Evolutionary conservation across 1,140 invertebrate species (phyloP), one percentile per base, ranked within the genome.

Genomic region (Protaetia brevitarsis): DNA sequence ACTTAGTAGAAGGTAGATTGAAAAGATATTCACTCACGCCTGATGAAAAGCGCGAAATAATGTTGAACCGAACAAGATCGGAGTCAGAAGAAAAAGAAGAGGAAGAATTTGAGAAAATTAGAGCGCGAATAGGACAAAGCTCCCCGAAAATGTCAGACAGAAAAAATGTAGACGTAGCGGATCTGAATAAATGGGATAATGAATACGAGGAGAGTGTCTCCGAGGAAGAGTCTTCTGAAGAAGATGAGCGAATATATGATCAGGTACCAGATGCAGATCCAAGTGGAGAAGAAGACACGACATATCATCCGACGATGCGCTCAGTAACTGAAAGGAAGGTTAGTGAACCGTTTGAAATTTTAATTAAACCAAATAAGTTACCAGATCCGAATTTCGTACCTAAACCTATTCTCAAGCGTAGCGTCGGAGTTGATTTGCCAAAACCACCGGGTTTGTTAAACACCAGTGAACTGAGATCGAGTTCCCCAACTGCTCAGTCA

Each of bases 321-420:
- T 30, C 30, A 11, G 62, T 30, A 61, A 51, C 28, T 57, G 73
- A 74, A 61, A 75, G 77, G 63, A 71, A 74, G 58, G 11, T 51
- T 19, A 81, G 85, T 37, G 80, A 84, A 68, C 79, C 81, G 1
- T 84, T 84, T 63, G 80, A 80, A 64, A 84, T 86, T 62, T 77
- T 83, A 6, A 80, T 79, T 5, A 84, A 85, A 67, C 81, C 82
- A 7, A 76, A 84, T 45, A 81, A 84, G 16, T 78, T 85, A 23
- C 82, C 84, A 1, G 85, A 85, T 73, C 85, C 83, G 0, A 85
- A 86, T 72, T 85, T 89, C 69, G 73, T 88, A 29, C 89, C 89
- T 4, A 91, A 91, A 73, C 89, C 89, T 4, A 91, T 91, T 68
- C 71, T 91, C 2, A 91, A 91, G 70, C 79, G 85, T 74, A 68